phyloP scores from a whole-genome alignment of 2,888 invertebrate species.

The Drosophila kanekoi region DNA sequence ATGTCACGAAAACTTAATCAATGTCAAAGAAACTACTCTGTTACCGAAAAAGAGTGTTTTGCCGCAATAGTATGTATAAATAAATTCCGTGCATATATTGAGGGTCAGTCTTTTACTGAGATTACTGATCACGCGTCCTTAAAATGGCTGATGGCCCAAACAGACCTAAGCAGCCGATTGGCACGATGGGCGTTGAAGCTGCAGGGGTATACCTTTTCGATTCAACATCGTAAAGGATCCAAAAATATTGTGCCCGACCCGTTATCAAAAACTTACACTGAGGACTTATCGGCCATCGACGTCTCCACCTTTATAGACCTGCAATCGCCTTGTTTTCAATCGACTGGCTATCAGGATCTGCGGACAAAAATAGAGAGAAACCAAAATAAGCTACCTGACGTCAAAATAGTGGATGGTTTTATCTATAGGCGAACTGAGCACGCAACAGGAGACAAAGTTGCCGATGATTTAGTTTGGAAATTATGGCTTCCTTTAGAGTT shows the following conservation, averaged over 20 bases:
- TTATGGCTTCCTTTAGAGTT: too few relatives aligned
- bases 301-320: too few relatives aligned
- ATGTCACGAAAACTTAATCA: slow-evolving; percentile 27
- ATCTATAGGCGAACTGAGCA: too few relatives aligned
- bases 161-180: neutral
- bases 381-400: too few relatives aligned
- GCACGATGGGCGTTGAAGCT: slow-evolving; percentile 1
- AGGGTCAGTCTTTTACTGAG: neutral
- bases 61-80: slow-evolving; percentile 2
- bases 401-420: too few relatives aligned
- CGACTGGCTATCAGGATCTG: too few relatives aligned
- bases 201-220: neutral
- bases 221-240: neutral
- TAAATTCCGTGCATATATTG: slow-evolving; percentile 16
- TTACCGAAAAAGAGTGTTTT: slow-evolving; percentile 19
- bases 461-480: too few relatives aligned
- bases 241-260: slow-evolving; percentile 1
- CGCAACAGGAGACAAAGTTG: too few relatives aligned
- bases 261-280: neutral
- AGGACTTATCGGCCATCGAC: neutral
- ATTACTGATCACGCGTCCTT: neutral
- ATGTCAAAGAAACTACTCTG: slow-evolving; percentile 2
- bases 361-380: too few relatives aligned
- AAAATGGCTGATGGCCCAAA: neutral
- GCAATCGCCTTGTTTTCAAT: too few relatives aligned